phyloP scores from a whole-genome alignment of 2,888 invertebrate species.

The Chymomyza procnemis region DNA sequence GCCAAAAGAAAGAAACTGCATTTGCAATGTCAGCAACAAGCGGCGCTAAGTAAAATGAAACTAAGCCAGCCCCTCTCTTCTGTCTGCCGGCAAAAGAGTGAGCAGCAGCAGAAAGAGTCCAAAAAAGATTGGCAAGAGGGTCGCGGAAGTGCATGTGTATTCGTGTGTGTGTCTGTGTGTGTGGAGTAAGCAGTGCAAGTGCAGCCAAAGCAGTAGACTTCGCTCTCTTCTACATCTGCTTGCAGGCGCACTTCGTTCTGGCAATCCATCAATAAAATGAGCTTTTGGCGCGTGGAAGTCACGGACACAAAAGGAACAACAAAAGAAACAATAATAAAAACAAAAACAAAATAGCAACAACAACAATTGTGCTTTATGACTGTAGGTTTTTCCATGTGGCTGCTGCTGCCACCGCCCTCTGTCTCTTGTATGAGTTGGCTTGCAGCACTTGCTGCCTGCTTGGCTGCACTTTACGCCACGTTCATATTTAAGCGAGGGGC shows the following conservation, averaged over 20 bases:
- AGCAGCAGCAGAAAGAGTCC: background rate
- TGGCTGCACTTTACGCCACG: slow-evolving; percentile 19
- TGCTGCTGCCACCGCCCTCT: slow-evolving; percentile 31
- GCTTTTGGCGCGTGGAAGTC: slow-evolving; percentile 49
- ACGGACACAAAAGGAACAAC: slow-evolving; percentile 37
- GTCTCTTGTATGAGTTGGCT: slow-evolving; percentile 44
- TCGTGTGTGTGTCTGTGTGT: background rate
- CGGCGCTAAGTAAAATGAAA: slow-evolving; percentile 12
- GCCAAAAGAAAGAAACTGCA: slow-evolving; percentile 12
- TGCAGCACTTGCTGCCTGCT: slow-evolving; percentile 40
- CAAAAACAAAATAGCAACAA: background rate
- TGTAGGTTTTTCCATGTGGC: slow-evolving; percentile 27
- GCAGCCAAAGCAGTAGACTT: background rate
- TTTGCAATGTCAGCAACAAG: slow-evolving; percentile 22
- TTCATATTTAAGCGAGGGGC: background rate
- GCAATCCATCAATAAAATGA: slow-evolving; percentile 66
- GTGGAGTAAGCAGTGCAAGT: background rate
- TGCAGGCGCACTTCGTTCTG: slow-evolving; percentile 22
- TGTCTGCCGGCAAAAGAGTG: slow-evolving; percentile 19
- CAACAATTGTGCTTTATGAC: slow-evolving; percentile 25
- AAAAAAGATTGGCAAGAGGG: too few species aligned
- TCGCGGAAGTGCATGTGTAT: background rate
- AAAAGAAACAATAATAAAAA: slow-evolving; percentile 9
- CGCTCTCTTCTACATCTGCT: slow-evolving; percentile 42
- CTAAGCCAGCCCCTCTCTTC: slow-evolving; percentile 6